Percentiles rank a stretch among this genome's conserved stretches.
These are phyloP conservation scores for Panopea generosa DNA, from an alignment of 2,888 invertebrate species.

Conservation along the genomic window DNA sequence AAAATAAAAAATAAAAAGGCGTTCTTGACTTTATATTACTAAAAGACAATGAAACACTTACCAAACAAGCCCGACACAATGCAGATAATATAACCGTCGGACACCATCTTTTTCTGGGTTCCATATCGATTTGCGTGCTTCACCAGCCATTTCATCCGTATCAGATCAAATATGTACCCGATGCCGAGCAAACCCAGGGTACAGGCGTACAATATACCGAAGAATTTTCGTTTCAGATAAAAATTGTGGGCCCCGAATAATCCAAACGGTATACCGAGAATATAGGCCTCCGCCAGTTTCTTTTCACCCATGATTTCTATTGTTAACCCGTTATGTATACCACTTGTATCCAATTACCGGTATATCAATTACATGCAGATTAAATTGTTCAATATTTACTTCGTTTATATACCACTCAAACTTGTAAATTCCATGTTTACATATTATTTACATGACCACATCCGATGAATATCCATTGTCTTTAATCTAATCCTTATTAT, in stretches of 20 bases:
- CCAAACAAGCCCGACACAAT: conserved; percentile 53
- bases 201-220: conserved; percentile 65
- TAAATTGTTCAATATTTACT: too few relatives aligned
- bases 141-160: conserved; percentile 63
- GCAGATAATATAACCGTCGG: conserved; percentile 49
- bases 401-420: too few relatives aligned
- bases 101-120: conserved; percentile 51
- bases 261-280: conserved; percentile 60
- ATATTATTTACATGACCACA: too few relatives aligned
- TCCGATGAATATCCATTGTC: not conserved
- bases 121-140: conserved; percentile 57
- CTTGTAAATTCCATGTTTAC: not conserved
- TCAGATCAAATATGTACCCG: conserved; percentile 65
- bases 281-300: conserved; percentile 61
- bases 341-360: too few relatives aligned
- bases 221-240: conserved; percentile 61
- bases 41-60: conserved; percentile 25
- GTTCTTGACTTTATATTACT: too few relatives aligned
- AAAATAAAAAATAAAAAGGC: too few relatives aligned
- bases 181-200: conserved; percentile 66
- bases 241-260: conserved; percentile 63
- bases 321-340: not conserved
- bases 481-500: not conserved
- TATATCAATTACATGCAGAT: too few relatives aligned
- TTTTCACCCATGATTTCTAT: conserved; percentile 44